Conservation (phyloP, 2,888 invertebrate species). For the Volucella inflata region DNA sequence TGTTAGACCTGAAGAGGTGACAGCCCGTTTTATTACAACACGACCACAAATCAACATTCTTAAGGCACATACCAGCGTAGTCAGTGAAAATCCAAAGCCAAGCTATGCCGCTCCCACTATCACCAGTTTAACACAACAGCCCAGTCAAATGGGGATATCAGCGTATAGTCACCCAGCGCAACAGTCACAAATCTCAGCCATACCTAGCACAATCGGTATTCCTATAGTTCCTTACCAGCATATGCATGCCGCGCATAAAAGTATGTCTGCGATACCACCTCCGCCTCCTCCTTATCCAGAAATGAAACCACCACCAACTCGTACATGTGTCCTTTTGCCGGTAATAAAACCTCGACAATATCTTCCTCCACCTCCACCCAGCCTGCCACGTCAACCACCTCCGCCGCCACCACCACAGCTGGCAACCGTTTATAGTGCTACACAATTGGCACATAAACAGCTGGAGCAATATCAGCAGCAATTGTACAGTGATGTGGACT, state of each 20-base stretch:
- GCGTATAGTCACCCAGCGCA: conserved; percentile 80
- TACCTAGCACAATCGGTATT: conserved; percentile 82
- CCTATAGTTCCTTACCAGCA: conserved; percentile 84
- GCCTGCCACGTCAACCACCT: conserved; percentile 86
- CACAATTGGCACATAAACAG: conserved; percentile 89
- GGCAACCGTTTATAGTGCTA: conserved; percentile 89
- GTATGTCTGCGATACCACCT: conserved; percentile 84
- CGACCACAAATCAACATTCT: conserved; percentile 90
- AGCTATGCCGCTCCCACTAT: conserved; percentile 85
- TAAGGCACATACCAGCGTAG: conserved; percentile 90
- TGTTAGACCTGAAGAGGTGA: conserved; percentile 87
- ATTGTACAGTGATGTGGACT: conserved; percentile 95
- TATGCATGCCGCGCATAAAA: conserved; percentile 87
- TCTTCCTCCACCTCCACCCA: conserved; percentile 88
- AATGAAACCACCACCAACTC: conserved; percentile 84
- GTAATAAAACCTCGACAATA: conserved; percentile 87
- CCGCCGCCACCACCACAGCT: conserved; percentile 88
- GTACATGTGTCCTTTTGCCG: conserved; percentile 85
- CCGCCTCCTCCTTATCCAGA: conserved; percentile 84
- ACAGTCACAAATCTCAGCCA: conserved; percentile 73
- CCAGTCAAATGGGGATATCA: conserved; percentile 75
- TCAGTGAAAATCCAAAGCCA: conserved; percentile 87
- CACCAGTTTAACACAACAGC: conserved; percentile 78
- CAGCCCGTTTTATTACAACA: conserved; percentile 90
- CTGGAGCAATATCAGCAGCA: conserved; percentile 95